Percentiles rank a stretch among this genome's conserved stretches.
Evolutionary conservation across 2,888 invertebrate species (phyloP).

Genomic region (Tiliacea citrago): DNA sequence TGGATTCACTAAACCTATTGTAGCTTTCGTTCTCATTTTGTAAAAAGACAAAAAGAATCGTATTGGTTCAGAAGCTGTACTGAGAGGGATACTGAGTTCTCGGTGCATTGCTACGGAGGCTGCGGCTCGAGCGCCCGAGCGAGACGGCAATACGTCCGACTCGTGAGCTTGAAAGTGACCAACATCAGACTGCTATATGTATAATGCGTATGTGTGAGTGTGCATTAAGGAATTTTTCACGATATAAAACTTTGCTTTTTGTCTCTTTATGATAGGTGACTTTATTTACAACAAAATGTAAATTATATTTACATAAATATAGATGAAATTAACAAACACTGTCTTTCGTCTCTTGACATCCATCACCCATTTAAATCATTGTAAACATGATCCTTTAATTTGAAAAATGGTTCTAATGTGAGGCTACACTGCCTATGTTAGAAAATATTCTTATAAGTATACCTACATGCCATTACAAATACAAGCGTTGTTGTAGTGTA

Average conservation of each 20-base stretch:
- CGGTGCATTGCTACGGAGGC: conserved; percentile 74
- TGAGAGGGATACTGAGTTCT: conserved; percentile 68
- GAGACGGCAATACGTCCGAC: conserved; percentile 70
- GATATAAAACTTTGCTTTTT: conserved; percentile 59
- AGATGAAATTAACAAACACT: conserved; percentile 12
- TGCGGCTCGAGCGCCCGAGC: conserved; percentile 74
- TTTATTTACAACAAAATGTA: conserved; percentile 22
- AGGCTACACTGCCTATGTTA: not conserved
- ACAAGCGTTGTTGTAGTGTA: not conserved
- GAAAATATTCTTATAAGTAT: not conserved
- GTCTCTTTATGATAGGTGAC: conserved; percentile 41
- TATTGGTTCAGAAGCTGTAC: conserved; percentile 79
- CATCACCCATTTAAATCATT: conserved; percentile 5
- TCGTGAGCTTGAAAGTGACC: conserved; percentile 73
- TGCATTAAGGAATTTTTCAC: conserved; percentile 70
- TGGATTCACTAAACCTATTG: conserved; percentile 34
- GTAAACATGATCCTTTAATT: not conserved
- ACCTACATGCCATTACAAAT: not conserved
- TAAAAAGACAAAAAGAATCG: conserved; percentile 74
- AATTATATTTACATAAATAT: not conserved
- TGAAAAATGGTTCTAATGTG: not conserved
- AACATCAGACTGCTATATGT: conserved; percentile 66
- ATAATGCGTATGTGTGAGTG: conserved; percentile 60
- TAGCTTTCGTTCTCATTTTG: conserved; percentile 65
- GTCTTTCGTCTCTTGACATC: not conserved